These are phyloP conservation scores for Myxocyprinus asiaticus DNA, from an alignment of 2,113 vertebrate species.

Conservation along the genomic window DNA sequence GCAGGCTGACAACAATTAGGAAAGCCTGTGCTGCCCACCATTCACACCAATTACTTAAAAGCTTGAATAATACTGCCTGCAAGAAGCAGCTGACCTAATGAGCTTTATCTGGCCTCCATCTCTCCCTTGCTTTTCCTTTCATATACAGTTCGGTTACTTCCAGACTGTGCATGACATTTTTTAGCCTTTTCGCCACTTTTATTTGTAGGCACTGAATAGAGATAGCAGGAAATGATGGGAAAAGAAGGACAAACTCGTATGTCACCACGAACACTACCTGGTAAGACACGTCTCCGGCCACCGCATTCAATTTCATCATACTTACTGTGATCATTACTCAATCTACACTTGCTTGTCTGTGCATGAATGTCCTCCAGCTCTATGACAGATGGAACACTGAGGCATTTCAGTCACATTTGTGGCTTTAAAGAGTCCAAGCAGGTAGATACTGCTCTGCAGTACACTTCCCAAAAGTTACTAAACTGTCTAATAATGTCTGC, in stretches of 20 bases:
- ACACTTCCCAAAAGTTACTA: not conserved
- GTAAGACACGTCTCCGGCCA: not conserved
- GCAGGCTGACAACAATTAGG: not conserved
- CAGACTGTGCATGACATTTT: not conserved
- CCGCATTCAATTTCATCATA: not conserved
- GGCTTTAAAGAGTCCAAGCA: not conserved
- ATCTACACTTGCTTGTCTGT: not conserved
- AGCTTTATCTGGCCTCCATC: constrained; percentile 17
- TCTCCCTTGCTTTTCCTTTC: not conserved
- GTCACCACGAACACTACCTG: not conserved
- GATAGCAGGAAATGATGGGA: not conserved
- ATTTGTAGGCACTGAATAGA: not conserved
- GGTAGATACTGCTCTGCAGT: not conserved
- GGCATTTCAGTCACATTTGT: not conserved
- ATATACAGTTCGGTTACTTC: not conserved
- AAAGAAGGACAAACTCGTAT: not conserved
- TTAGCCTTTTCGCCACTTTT: not conserved
- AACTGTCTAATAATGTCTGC: not conserved
- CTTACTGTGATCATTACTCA: not conserved
- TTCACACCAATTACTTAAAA: constrained; percentile 1
- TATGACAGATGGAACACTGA: not conserved
- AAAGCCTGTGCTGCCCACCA: not conserved
- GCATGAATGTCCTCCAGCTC: not conserved
- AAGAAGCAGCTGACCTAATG: constrained; percentile 66
- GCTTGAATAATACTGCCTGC: constrained; percentile 51